Evolutionary conservation across 2,888 invertebrate species (phyloP), one percentile per base, ranked within the genome.

Genomic region (Pyrocoelia pectoralis): DNA sequence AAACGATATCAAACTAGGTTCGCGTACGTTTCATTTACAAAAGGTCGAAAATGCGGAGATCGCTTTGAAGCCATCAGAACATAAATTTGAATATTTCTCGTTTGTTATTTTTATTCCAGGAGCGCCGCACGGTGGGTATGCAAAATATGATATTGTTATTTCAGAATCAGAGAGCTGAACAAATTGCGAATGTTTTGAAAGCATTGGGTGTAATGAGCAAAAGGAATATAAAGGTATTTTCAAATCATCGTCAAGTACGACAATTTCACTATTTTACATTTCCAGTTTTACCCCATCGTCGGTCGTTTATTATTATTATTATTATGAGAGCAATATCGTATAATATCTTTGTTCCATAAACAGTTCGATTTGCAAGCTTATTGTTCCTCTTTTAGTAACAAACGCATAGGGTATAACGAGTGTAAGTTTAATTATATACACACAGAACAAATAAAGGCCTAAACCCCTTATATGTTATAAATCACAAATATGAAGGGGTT

Each of bases 361-460:
- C 53, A 56, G 52, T 63, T 68, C 70, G 71, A 74, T 72, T 68
- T 68, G 69, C 13, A 61, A 76, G 72, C 76, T 74, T 75, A 77
- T 76, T 76, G 76, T 69, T 40, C 63, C 65, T 70, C 70, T 74
- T 74, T 67, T 61, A 40, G 38, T 33, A 10, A 15, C 13, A 57
- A 19, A 50, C 18, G 67, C 64, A 59, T 63, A 68, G 72, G 74
- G 71, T 72, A 24, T 24, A 72, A 43, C 41, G 41, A 70, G 76
- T 72, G 74, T 71, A 69, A 61, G 72, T 74, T 75, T 76, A 75
- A 76, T 74, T 72, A 74, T 73, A 73, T 72, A 73, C 74, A 70
- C 69, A 69, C 68, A 67, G 69, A 69, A 70, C 68, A 65, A 55
- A 70, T 69, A 72, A 69, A 68, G 65, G 61, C 58, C 52, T 52